Conservation (phyloP, 2,888 invertebrate species). For the Choristoneura rosaceana region DNA sequence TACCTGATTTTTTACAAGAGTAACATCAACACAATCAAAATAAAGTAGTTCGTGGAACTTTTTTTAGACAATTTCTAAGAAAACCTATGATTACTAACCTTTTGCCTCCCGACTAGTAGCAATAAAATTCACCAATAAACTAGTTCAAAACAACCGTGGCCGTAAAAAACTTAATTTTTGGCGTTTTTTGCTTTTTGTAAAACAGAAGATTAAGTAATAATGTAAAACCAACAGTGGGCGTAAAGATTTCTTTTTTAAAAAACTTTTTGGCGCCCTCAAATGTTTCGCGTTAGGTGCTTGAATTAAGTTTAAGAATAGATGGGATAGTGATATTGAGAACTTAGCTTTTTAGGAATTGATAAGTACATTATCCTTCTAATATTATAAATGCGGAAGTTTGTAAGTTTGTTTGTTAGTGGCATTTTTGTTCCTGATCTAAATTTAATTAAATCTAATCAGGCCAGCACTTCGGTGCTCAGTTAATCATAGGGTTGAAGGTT, state of each 20-base stretch:
- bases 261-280: conserved; percentile 45
- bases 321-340: not conserved
- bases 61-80: conserved; percentile 30
- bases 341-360: not conserved
- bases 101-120: conserved; percentile 40
- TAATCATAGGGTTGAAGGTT: conserved; percentile 27
- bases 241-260: conserved; percentile 52
- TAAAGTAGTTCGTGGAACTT: conserved; percentile 13
- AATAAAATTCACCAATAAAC: conserved; percentile 47
- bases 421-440: conserved; percentile 8
- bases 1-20: no score
- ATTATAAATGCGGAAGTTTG: no score
- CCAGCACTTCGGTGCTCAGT: conserved; percentile 4
- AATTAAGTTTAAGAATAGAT: not conserved
- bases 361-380: no score
- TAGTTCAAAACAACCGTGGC: conserved; percentile 49
- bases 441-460: conserved; percentile 25
- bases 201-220: conserved; percentile 73
- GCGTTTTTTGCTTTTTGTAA: conserved; percentile 65
- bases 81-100: conserved; percentile 39
- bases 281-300: conserved; percentile 37
- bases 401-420: no score
- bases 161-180: conserved; percentile 57
- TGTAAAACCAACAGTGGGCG: conserved; percentile 80
- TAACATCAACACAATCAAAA: conserved; percentile 12